Conservation (phyloP, 2,888 invertebrate species). For the Xestia ashworthii region DNA sequence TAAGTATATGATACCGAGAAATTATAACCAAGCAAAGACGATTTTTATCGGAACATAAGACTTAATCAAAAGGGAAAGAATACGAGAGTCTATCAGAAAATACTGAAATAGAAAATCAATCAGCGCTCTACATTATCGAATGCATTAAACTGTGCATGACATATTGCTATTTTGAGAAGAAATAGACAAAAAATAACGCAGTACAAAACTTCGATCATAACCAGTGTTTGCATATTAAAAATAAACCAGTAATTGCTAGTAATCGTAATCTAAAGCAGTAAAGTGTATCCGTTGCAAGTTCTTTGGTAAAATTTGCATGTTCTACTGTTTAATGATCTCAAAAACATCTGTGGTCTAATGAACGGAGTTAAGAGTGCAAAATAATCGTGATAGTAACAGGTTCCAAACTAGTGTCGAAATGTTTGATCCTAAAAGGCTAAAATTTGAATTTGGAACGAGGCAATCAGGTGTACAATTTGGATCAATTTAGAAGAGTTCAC, state of each 20-base stretch:
- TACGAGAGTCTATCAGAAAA: not conserved
- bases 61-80: slow-evolving; percentile 3
- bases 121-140: not conserved
- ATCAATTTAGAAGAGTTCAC: slow-evolving; percentile 35
- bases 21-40: not conserved
- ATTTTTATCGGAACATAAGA: not conserved
- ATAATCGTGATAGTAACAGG: slow-evolving; percentile 54
- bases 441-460: slow-evolving; percentile 26
- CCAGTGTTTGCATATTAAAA: slow-evolving; percentile 29
- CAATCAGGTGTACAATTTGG: slow-evolving; percentile 36
- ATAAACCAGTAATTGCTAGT: slow-evolving; percentile 62
- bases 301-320: slow-evolving; percentile 56
- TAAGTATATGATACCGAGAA: not conserved
- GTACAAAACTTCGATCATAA: not conserved
- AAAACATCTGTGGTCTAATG: slow-evolving; percentile 59
- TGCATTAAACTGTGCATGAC: slow-evolving; percentile 1
- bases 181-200: not conserved
- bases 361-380: slow-evolving; percentile 31
- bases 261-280: slow-evolving; percentile 71
- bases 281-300: slow-evolving; percentile 70
- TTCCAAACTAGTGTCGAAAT: slow-evolving; percentile 47
- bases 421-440: slow-evolving; percentile 14
- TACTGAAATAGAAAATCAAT: slow-evolving; percentile 10
- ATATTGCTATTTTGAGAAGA: not conserved
- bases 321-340: slow-evolving; percentile 43